Evolutionary conservation across 2,113 vertebrate genomes (phyloP).

Genomic region (Danio rerio): GRCz12tu NC_133194.1:8366001-8366500

Average conservation of each 20-base stretch:
- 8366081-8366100: constrained; percentile 14
- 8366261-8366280: constrained; percentile 99
- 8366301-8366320: constrained; percentile 75
- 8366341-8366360: constrained; percentile 56
- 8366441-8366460: too few relatives aligned
- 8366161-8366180: constrained; percentile 90
- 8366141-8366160: constrained; percentile 48
- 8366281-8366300: constrained; percentile 97
- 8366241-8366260: constrained; percentile 98
- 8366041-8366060: background rate
- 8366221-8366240: constrained; percentile 94
- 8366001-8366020: background rate
- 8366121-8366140: constrained; percentile 52
- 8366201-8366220: constrained; percentile 98
- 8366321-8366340: background rate
- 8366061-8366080: constrained; percentile 18
- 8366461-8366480: too few relatives aligned
- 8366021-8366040: background rate
- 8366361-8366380: too few relatives aligned
- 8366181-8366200: constrained; percentile 99
- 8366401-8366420: too few relatives aligned
- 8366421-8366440: too few relatives aligned
- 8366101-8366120: constrained; percentile 67
- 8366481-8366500: too few relatives aligned
- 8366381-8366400: too few relatives aligned